Base-by-base conservation (phyloP, 1,140 invertebrate genomes). In the Habropoda laboriosa region DNA sequence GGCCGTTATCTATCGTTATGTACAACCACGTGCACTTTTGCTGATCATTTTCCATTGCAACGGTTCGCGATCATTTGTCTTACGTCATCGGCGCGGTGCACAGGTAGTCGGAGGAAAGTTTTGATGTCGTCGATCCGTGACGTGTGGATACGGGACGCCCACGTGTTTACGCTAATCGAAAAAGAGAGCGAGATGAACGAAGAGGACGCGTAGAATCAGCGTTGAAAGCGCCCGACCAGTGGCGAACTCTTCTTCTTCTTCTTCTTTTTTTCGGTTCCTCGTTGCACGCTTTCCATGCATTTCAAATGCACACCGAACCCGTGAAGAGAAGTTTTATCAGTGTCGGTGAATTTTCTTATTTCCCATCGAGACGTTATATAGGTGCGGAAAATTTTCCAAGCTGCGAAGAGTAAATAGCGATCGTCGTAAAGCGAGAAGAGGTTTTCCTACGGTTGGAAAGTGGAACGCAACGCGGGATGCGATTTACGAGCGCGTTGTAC, bases 201-300 rank as follows among this genome's bases (percentile, higher is more conserved):
- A 13, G 42, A 18, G 32, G 10, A n/a, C 8, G 18, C 7, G 24
- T 42, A 1, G 16, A 8, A 30, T 8, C 53, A 10, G n/a, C 21
- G 18, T 30, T 1, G 21, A 30, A 38, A 16, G 49, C 51, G 16
- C n/a, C n/a, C n/a, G n/a, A 6, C 2, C 18, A 40, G 53, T 60
- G n/a, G 42, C 16, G 18, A 68, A 77, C 42, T 77, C 70, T 49
- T 21, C 13, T 35, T 45, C 38, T 47, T 64, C n/a, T n/a, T n/a
- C n/a, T n/a, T n/a, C n/a, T n/a, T n/a, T n/a, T n/a, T n/a, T n/a
- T n/a, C n/a, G n/a, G n/a, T n/a, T 45, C 30, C 47, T 21, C 30
- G 30, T 21, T 55, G 45, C 63, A 67, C 6, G 42, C n/a, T 70
- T 60, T 71, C 75, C 75, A 71, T 77, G 75, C 64, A 77, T 77